A percentile compares a stretch with the other conserved stretches of the same genome.
Conservation (phyloP, 1,140 invertebrate genomes). For the Sarcophaga peregrina region DNA sequence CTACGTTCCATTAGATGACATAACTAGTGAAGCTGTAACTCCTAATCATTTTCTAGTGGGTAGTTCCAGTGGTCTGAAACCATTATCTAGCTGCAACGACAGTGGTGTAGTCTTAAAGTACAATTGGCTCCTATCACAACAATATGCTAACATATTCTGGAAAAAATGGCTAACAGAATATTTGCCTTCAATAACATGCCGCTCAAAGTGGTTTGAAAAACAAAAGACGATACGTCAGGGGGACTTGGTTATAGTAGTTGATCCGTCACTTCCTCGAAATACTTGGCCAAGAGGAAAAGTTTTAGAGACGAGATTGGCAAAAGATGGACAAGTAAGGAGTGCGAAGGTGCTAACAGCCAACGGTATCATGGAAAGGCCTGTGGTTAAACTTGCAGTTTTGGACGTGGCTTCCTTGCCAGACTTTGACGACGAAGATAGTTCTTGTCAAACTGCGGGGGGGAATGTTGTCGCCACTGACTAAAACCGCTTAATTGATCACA, state of each 20-base stretch:
- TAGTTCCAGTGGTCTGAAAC: neutral
- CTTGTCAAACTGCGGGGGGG: too few species aligned
- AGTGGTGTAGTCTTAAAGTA: neutral
- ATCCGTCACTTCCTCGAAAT: too few species aligned
- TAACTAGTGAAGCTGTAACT: neutral
- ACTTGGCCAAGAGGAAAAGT: too few species aligned
- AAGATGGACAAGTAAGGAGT: neutral
- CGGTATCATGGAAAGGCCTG: constrained; percentile 7
- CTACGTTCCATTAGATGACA: neutral
- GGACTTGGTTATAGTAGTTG: too few species aligned
- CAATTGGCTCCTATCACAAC: neutral
- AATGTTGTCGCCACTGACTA: too few species aligned
- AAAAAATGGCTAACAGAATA: constrained; percentile 43
- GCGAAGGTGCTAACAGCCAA: neutral
- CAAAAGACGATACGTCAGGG: too few species aligned
- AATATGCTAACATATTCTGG: constrained; percentile 1
- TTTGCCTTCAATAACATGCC: constrained; percentile 35
- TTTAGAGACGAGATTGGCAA: too few species aligned
- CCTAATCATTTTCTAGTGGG: neutral
- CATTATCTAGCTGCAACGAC: neutral
- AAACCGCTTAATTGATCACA: too few species aligned
- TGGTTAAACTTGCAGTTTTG: constrained; percentile 15
- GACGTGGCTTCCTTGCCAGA: too few species aligned
- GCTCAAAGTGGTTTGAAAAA: too few species aligned
- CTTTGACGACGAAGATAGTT: too few species aligned